These are phyloP conservation scores for Tretioscincus oriximinensis DNA, from an alignment of 2,113 vertebrate species.

Conservation along the genomic window DNA sequence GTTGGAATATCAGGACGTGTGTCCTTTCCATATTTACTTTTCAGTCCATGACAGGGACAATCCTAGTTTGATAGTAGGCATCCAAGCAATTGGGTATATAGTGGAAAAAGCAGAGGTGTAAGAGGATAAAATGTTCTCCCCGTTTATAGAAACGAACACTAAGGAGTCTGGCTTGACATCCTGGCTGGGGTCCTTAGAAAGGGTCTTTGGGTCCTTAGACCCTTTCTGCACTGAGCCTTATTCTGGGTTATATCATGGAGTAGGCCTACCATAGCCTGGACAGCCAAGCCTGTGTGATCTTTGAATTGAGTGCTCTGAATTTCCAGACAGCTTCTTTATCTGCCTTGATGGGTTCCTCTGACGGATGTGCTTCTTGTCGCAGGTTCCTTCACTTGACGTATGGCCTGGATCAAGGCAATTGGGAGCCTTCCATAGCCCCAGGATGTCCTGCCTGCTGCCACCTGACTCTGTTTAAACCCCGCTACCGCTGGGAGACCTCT, in stretches of 20 bases:
- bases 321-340: neutral
- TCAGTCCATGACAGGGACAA: too few species aligned
- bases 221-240: too few species aligned
- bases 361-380: conserved; percentile 49
- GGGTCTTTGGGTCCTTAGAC: too few species aligned
- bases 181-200: neutral
- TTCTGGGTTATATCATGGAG: too few species aligned
- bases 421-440: conserved; percentile 12
- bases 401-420: neutral
- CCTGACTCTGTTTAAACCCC: conserved; percentile 18
- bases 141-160: too few species aligned
- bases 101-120: too few species aligned
- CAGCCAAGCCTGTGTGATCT: neutral
- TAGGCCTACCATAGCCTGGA: too few species aligned
- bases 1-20: too few species aligned
- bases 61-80: too few species aligned
- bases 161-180: neutral
- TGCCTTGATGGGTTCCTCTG: neutral
- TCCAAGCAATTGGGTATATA: too few species aligned
- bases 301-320: neutral
- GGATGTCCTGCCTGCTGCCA: conserved; percentile 34
- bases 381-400: conserved; percentile 33
- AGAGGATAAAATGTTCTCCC: neutral
- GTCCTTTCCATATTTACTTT: too few species aligned
- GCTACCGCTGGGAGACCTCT: neutral